phyloP scores from a whole-genome alignment of 2,888 invertebrate genomes.

The Euphydryas editha region DNA sequence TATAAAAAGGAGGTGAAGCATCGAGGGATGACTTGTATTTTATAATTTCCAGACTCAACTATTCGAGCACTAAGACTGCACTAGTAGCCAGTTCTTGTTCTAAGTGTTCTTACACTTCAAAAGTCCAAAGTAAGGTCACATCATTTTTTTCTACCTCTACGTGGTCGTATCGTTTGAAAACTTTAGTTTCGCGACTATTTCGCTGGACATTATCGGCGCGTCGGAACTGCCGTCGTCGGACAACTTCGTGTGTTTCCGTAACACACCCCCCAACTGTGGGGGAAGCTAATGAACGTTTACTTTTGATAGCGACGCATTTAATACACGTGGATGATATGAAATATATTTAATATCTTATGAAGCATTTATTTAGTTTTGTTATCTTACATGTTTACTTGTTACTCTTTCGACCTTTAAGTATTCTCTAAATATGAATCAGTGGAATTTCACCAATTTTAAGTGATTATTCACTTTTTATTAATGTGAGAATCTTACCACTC shows the following conservation, averaged over 20 bases:
- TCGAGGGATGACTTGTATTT: no score
- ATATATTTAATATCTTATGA: neutral
- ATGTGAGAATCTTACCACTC: no score
- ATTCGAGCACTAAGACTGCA: no score
- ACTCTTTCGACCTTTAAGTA: no score
- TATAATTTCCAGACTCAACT: no score
- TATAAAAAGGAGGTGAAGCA: no score
- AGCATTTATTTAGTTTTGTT: neutral
- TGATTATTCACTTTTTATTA: no score
- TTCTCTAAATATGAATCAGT: no score
- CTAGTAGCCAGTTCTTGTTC: no score
- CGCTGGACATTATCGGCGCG: slow-evolving; percentile 71
- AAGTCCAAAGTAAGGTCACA: neutral
- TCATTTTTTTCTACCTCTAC: slow-evolving; percentile 15
- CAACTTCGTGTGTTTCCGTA: slow-evolving; percentile 76
- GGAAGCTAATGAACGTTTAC: slow-evolving; percentile 50
- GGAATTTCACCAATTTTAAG: no score
- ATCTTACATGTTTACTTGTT: no score
- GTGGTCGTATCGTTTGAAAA: slow-evolving; percentile 43
- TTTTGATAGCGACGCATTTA: slow-evolving; percentile 38
- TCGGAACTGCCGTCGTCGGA: slow-evolving; percentile 60
- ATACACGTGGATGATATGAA: neutral
- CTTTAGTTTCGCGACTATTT: slow-evolving; percentile 70
- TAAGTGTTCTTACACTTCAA: neutral
- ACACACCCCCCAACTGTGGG: neutral